phyloP scores from a whole-genome alignment of 2,797 vertebrate species.

The Knipowitschia caucasica region DNA sequence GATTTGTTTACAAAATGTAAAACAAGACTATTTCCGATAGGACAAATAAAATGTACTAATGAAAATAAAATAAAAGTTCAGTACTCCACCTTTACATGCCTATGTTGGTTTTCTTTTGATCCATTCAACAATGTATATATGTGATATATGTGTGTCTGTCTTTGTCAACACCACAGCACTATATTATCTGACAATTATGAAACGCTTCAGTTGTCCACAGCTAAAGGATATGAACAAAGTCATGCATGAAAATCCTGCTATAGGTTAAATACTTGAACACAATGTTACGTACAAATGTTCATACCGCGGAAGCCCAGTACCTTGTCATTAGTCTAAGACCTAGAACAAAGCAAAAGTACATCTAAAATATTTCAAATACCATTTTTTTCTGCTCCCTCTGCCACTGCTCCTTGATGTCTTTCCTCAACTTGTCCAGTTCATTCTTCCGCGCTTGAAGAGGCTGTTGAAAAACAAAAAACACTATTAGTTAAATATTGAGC shows the following conservation, averaged over 20 bases:
- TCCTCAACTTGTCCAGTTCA: constrained; percentile 94
- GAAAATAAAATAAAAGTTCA: too few species aligned
- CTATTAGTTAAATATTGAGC: background rate
- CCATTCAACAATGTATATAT: too few species aligned
- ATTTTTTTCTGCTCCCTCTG: constrained; percentile 96
- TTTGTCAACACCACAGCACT: too few species aligned
- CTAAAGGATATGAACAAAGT: background rate
- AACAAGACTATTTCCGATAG: too few species aligned
- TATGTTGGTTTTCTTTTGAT: too few species aligned
- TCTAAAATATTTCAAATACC: constrained; percentile 78
- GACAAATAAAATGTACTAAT: too few species aligned
- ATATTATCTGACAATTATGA: constrained; percentile 4
- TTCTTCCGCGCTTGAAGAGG: constrained; percentile 90
- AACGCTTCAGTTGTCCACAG: background rate
- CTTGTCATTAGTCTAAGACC: background rate
- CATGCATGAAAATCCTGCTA: background rate
- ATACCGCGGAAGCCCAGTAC: background rate
- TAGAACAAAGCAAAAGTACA: background rate
- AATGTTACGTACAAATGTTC: constrained; percentile 18
- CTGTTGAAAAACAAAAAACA: constrained; percentile 59
- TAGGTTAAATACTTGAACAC: background rate
- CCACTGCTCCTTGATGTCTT: constrained; percentile 97
- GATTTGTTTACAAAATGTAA: too few species aligned
- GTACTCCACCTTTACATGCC: too few species aligned
- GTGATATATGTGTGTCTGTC: too few species aligned